Base-by-base conservation (phyloP, 2,113 vertebrate genomes). In the Poeciliopsis prolifica region DNA sequence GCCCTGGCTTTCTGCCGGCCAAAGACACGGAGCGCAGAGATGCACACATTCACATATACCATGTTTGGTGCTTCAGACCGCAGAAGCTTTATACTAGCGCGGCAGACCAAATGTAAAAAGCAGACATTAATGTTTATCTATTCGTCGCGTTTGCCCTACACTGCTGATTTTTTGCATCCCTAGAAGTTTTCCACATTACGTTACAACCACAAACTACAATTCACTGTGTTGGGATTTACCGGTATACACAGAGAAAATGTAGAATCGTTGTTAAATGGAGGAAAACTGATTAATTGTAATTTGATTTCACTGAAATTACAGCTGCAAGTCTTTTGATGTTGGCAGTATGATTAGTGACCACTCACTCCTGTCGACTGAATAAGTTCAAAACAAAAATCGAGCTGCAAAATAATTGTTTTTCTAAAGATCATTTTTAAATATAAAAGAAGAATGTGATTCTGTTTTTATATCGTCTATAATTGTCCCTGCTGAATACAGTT, bases 21-120 rank as follows among this genome's bases (percentile, higher is more conserved):
- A 73, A 84, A 87, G 83, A 80, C 75, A 74, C 70, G 73, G 65
- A 70, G 61, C 77, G 65, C 60, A 76, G 28, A 86, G 10, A 77
- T 65, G 40, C 76, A 82, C 72, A 81, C 68, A 72, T 70, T 63
- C 69, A 70, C 48, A 76, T 40, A 19, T 31, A 63, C 91, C 87
- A 91, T 89, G 83, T 88, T 90, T 89, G 88, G 89, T 69, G 74
- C 74, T 81, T 67, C 74, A 60, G 51, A 81, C 40, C 9, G 72
- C 31, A 63, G 65, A 22, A 81, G 61, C 70, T 75, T 78, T 61
- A 83, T 74, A 74, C 78, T 66, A 86, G 83, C 61, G 78, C 24
- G 48, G 72, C 68, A 61, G 33, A 78, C 79, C 29, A 75, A 73
- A 82, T 71, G 51, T 75, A 28, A 68, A 81, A 83, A 74, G 37